Evolutionary conservation across 2,113 vertebrate species (phyloP), one percentile per base, ranked within the genome.

Genomic region (Hyaena hyaena): DNA sequence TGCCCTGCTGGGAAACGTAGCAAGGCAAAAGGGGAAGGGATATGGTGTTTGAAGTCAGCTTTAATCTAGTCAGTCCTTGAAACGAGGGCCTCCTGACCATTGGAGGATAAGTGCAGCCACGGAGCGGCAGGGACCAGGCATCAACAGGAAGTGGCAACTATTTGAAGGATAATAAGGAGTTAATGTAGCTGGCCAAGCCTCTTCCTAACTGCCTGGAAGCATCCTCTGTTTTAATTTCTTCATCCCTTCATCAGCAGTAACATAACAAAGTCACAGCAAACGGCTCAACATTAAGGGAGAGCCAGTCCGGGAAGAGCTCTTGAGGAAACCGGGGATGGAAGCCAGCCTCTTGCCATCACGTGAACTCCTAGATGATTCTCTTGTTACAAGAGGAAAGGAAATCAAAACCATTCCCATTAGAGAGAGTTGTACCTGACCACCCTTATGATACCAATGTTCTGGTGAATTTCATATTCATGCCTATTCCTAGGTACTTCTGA

Each of bases 151-250:
- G 97, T 58, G 10, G 93, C 79, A n/a, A 96, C 98, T 98, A 98
- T 99, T 99, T 99, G 99, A 99, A 99, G 98, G 98, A 97, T 98
- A 98, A 98, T 98, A 97, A 97, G 96, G 98, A 98, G 98, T 97
- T 98, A 98, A 98, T 98, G 97, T 79, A 97, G 98, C 96, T 83
- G 95, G 93, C 89, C 84, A 96, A 97, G 97, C 90, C 50, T 95
- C 95, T 98, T 98, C 98, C 98, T 97, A 98, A 98, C 97, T 98
- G 98, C 98, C 98, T 98, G 35, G 85, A 76, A 98, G 98, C 98
- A 98, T 93, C 98, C 93, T 98, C 98, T 97, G 93, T 88, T 97
- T 96, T 96, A 88, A 90, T 98, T 98, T 97, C 96, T 98, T 93
- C 97, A 95, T 97, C 92, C 98, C 97, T 98, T 96, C 94, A 55